Evolutionary conservation across 2,113 vertebrate genomes (phyloP), one percentile per base, ranked within the genome.

Genomic region (Nothocercus julius): DNA sequence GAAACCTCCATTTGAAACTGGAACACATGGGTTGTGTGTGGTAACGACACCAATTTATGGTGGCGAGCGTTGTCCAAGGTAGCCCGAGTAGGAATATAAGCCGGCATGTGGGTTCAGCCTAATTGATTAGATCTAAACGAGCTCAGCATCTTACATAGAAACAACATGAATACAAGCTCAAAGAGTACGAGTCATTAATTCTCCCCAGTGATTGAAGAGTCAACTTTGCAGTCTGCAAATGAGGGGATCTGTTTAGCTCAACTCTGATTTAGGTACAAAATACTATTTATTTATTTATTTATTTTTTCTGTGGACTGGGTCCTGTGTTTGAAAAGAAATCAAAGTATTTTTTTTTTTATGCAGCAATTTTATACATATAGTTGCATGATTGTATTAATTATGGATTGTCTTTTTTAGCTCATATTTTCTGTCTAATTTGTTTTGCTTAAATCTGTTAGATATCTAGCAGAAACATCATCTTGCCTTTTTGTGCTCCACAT

Each of bases 1-100:
- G 74, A 90, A 95, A 13, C 81, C 54, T 93, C 83, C 44, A 77
- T 76, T 34, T 85, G 62, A 96, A 92, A 75, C 28, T 7, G 53
- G 58, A 62, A 69, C 38, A 78, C 84, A 44, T 59, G 13, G 67
- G 21, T 88, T 96, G 92, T 66, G 76, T 2, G 7, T 61, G 62
- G 56, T 86, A 36, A 87, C 73, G 74, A 36, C 25, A 25, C 1
- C 25, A 21, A 7, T 53, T 27, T 15, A 42, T 8, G 4, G 66
- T 84, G 61, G 28, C 20, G n/a, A 7, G 15, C 28, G 6, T 24
- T 69, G n/a, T 69, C 74, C 18, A 54, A 75, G 49, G 87, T 38
- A 77, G 27, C 51, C 85, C 40, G 36, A 45, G 68, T 78, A 36
- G 36, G 36, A 36, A 36, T 36, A 38, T 77, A 72, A 92, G 45